Evolutionary conservation across 1,140 invertebrate genomes (phyloP), one percentile per base, ranked within the genome.

Genomic region (Anastrepha ludens): DNA sequence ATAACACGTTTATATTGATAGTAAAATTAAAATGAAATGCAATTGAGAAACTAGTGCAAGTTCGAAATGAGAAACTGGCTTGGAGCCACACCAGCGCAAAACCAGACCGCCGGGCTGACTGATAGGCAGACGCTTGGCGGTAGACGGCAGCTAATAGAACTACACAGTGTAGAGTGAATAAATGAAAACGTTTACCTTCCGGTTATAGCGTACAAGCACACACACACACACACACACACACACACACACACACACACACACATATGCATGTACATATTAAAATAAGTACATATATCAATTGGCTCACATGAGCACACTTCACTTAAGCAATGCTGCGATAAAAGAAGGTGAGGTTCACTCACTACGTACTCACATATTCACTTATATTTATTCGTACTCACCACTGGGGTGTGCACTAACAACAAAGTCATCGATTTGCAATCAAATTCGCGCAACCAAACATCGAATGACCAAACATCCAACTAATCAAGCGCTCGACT

Each of bases 21-120:
- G 74, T 55, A 81, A 81, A 81, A 55, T 81, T 44, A 55, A 81
- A 81, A 81, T 81, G 74, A 81, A 81, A 81, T 81, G 74, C 74
- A 81, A 81, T 81, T 81, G 29, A 60, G 85, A 86, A 87, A 87
- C 86, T 87, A 64, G 86, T 87, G 86, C 86, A 87, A 87, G 86
- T 87, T 87, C 86, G 86, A 64, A 70, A 62, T 55, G 59, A 86
- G 64, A 64, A 87, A 87, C 86, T 70, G 41, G 65, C 47, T 64
- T 39, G 58, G 58, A 86, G 74, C 47, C 47, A 81, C 4, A 17
- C 74, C 47, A 81, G n/a, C 50, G 74, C 44, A 20, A 81, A 81
- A 81, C 44, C 47, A 81, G 74, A 81, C 47, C 74, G 47, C 74
- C 67, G 47, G 74, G 17, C 74, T 58, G 74, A 17, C 47, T 41